Percentiles rank a stretch among this genome's conserved stretches.
phyloP scores from a whole-genome alignment of 1,140 invertebrate genomes.

The Temnothorax curvispinosus region DNA sequence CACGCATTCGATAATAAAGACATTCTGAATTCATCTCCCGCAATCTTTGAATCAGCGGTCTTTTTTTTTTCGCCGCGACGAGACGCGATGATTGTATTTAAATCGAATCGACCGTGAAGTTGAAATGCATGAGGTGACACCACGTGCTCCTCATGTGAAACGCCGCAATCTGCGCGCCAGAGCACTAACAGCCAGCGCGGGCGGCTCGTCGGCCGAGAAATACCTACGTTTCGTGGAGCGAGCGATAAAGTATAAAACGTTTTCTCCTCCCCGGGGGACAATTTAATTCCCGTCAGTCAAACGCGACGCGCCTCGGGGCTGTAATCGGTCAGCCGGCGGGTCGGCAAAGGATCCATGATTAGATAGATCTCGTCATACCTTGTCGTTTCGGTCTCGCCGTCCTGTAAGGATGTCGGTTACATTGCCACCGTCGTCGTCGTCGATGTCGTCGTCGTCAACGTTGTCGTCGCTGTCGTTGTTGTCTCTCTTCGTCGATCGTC shows the following conservation, averaged over 20 bases:
- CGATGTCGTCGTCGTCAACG: neutral
- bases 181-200: neutral
- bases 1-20: neutral
- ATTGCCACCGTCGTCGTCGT: neutral
- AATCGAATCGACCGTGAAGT: neutral
- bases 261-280: conserved; percentile 1
- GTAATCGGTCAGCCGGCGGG: conserved; percentile 11
- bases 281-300: conserved; percentile 46
- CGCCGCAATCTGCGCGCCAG: neutral
- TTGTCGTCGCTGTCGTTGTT: neutral
- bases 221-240: neutral
- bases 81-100: conserved; percentile 45
- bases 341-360: conserved; percentile 30
- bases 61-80: neutral
- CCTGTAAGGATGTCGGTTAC: neutral
- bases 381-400: neutral
- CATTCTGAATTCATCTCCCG: neutral
- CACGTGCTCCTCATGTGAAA: neutral
- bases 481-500: conserved; percentile 27
- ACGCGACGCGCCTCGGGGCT: conserved; percentile 2
- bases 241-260: neutral
- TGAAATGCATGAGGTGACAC: conserved; percentile 9
- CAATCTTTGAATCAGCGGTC: neutral
- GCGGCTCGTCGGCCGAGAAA: neutral
- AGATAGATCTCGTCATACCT: conserved; percentile 25